phyloP scores from a whole-genome alignment of 2,113 vertebrate species.

The Dolichotis patagonum region DNA sequence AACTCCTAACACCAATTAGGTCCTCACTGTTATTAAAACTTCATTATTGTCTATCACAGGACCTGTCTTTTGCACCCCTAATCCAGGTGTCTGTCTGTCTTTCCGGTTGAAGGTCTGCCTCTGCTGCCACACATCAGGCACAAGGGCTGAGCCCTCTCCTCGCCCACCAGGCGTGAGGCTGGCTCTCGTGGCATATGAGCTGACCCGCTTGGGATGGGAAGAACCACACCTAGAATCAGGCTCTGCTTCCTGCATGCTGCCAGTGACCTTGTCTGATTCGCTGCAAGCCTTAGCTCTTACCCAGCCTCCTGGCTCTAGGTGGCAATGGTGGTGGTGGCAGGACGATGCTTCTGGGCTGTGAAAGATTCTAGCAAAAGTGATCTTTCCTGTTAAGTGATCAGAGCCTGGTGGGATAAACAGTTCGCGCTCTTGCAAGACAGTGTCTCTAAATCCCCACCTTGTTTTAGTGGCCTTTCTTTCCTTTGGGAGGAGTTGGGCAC shows the following conservation, averaged over 20 bases:
- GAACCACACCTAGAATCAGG: not conserved
- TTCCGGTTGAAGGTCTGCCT: not conserved
- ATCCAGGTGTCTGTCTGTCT: not conserved
- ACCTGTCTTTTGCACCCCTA: not conserved
- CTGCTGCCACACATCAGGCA: not conserved
- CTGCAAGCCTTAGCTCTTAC: not conserved
- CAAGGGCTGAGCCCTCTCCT: not conserved
- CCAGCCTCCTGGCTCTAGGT: not conserved
- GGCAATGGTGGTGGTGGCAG: not conserved
- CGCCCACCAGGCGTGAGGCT: not conserved
- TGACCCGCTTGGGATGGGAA: not conserved
- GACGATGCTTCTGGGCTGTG: not conserved
- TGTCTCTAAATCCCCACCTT: not conserved
- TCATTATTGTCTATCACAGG: not conserved
- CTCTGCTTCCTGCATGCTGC: not conserved
- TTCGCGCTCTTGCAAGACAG: not conserved
- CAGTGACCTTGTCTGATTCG: not conserved
- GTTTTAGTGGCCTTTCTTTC: not conserved
- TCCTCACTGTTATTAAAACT: not conserved
- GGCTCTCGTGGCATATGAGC: rapidly evolving
- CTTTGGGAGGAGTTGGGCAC: not conserved
- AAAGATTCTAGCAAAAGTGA: not conserved
- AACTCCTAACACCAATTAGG: not conserved
- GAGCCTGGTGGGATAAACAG: not conserved
- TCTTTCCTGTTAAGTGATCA: not conserved